Evolutionary conservation across 2,888 invertebrate species (phyloP).

Genomic region (Girardia tigrina): DNA sequence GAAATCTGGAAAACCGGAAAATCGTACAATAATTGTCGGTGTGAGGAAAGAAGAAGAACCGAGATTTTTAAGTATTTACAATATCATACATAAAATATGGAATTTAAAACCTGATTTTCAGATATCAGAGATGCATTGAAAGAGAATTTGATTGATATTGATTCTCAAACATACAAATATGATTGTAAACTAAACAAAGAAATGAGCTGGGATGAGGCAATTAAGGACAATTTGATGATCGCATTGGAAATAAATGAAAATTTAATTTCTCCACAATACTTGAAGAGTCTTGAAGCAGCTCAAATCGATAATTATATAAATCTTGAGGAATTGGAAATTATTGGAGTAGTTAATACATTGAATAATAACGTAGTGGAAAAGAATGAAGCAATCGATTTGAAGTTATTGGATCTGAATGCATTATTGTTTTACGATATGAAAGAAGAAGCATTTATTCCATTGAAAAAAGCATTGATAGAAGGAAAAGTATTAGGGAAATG

Average conservation of each 20-base stretch:
- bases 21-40: background rate
- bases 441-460: background rate
- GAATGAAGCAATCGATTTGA: background rate
- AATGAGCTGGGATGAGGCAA: background rate
- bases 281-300: background rate
- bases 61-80: background rate
- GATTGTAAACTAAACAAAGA: background rate
- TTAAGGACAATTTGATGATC: background rate
- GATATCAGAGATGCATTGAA: background rate
- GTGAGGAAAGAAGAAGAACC: background rate
- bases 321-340: background rate
- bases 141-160: background rate
- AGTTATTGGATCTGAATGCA: background rate
- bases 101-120: background rate
- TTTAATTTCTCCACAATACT: background rate
- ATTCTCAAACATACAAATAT: conserved; percentile 6
- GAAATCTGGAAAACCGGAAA: background rate
- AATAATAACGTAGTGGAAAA: background rate
- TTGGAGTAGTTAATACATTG: background rate
- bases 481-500: background rate
- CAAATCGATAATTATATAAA: background rate
- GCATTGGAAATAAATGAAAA: conserved; percentile 10
- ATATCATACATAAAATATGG: background rate
- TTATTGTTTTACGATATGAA: background rate
- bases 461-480: background rate